These are phyloP conservation scores for Calliopum simillimum DNA, from an alignment of 2,888 invertebrate species.

Conservation along the genomic window DNA sequence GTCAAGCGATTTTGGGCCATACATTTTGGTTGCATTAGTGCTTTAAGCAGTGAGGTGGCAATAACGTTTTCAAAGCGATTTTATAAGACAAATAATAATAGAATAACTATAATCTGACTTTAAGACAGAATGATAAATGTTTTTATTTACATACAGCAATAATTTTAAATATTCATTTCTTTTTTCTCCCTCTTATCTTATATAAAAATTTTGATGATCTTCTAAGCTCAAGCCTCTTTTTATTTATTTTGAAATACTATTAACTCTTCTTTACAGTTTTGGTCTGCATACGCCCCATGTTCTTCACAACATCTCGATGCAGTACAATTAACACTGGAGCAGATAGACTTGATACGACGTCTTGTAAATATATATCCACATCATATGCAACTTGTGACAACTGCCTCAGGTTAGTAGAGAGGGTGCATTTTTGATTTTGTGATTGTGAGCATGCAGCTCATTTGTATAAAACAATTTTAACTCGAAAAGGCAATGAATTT, in stretches of 20 bases:
- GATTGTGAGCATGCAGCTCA: no score
- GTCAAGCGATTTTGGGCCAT: no score
- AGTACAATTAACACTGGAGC: slow-evolving; percentile 85
- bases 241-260: not conserved
- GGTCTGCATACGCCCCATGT: slow-evolving; percentile 89
- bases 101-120: not conserved
- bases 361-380: slow-evolving; percentile 84
- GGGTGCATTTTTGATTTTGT: not conserved
- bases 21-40: no score
- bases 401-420: slow-evolving; percentile 76
- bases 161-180: not conserved
- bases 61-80: no score
- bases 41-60: no score
- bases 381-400: slow-evolving; percentile 81
- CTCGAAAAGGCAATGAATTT: no score
- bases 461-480: no score
- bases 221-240: no score
- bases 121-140: not conserved
- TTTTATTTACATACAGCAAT: not conserved
- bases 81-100: no score
- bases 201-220: not conserved
- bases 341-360: slow-evolving; percentile 86
- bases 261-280: slow-evolving; percentile 74
- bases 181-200: not conserved
- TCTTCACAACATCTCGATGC: slow-evolving; percentile 86